Conservation (phyloP, 2,888 invertebrate species). For the Lasiommata megera region DNA sequence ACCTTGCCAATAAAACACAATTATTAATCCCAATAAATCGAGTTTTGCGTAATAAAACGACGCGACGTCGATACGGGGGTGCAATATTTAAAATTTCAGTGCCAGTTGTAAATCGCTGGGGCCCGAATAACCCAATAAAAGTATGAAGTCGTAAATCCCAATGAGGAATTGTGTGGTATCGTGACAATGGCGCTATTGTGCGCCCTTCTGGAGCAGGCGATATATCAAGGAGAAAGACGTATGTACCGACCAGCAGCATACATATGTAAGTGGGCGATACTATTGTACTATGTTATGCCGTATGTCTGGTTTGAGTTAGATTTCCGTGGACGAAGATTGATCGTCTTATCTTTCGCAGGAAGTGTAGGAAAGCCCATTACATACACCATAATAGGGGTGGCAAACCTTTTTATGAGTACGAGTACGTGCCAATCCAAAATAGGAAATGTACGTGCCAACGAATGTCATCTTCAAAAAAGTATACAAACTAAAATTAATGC, state of each 20-base stretch:
- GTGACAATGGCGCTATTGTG: slow-evolving; percentile 45
- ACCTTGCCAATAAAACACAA: slow-evolving; percentile 12
- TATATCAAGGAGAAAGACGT: slow-evolving; percentile 29
- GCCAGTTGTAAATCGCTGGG: slow-evolving; percentile 31
- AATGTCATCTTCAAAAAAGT: too few species aligned
- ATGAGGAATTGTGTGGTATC: slow-evolving; percentile 43
- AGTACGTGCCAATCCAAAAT: too few species aligned
- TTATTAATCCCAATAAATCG: slow-evolving; percentile 16
- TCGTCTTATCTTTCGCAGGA: slow-evolving; percentile 1
- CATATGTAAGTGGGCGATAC: slow-evolving; percentile 9
- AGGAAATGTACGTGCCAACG: too few species aligned
- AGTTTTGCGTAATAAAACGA: slow-evolving; percentile 12
- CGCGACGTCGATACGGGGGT: not conserved
- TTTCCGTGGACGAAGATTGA: slow-evolving; percentile 12
- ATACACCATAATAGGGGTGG: not conserved
- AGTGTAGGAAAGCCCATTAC: slow-evolving; percentile 1
- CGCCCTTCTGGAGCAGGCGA: slow-evolving; percentile 27
- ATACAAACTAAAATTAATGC: too few species aligned
- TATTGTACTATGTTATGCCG: slow-evolving; percentile 1
- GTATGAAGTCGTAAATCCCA: slow-evolving; percentile 63
- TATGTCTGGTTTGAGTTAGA: slow-evolving; percentile 11
- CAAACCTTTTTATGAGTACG: too few species aligned
- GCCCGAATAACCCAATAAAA: slow-evolving; percentile 51
- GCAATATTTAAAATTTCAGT: slow-evolving; percentile 20
- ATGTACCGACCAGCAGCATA: slow-evolving; percentile 7